Evolutionary conservation across 1,140 invertebrate species (phyloP).

Genomic region (Drosophila kikkawai): DNA sequence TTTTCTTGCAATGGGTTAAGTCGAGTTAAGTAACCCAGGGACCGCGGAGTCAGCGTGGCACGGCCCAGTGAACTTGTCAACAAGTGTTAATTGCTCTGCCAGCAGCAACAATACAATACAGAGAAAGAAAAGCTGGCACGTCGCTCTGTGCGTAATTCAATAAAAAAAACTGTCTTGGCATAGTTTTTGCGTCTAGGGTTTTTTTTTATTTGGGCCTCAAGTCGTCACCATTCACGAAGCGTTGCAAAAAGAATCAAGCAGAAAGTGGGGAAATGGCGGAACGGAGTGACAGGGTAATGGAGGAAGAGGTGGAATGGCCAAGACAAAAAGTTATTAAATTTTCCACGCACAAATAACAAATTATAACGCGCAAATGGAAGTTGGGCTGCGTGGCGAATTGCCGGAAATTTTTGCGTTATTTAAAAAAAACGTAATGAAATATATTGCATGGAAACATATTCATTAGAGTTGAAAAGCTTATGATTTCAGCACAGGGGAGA

Average conservation of each 20-base stretch:
- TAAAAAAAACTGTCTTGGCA: conserved; percentile 30
- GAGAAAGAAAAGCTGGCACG: conserved; percentile 22
- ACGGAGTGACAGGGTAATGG: conserved; percentile 3
- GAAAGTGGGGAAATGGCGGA: conserved; percentile 27
- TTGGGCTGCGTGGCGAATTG: conserved; percentile 33
- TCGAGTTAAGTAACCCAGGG: conserved; percentile 45
- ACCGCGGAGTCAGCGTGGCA: conserved; percentile 17
- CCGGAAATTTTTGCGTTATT: conserved; percentile 20
- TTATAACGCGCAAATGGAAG: conserved; percentile 34
- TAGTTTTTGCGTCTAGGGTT: conserved; percentile 20
- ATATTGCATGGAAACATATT: conserved; percentile 6
- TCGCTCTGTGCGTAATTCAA: conserved; percentile 21
- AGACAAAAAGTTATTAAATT: conserved; percentile 44
- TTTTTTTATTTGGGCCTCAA: conserved; percentile 4
- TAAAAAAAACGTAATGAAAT: conserved; percentile 15
- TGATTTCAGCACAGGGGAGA: conserved; percentile 3
- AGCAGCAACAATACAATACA: conserved; percentile 17
- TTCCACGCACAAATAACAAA: conserved; percentile 48
- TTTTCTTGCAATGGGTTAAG: conserved; percentile 50
- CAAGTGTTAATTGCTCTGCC: conserved; percentile 75
- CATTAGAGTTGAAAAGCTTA: neutral
- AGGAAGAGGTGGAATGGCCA: neutral
- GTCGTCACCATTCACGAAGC: conserved; percentile 13
- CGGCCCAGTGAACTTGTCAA: conserved; percentile 77
- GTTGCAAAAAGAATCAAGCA: conserved; percentile 18